Evolutionary conservation across 2,888 invertebrate genomes (phyloP).

Genomic region (Stramonita haemastoma): DNA sequence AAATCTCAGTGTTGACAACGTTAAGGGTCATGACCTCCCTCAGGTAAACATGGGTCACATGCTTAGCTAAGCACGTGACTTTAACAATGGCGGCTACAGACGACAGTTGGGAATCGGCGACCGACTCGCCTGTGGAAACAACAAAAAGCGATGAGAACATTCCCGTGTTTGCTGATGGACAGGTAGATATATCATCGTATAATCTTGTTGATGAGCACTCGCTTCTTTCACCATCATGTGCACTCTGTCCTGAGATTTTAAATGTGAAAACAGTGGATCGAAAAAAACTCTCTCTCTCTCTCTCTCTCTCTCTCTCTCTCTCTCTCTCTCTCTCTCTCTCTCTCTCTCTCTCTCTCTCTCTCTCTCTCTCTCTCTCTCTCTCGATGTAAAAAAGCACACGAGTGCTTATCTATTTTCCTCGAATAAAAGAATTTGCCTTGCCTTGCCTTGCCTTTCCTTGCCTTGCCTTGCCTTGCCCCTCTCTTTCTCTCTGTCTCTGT

Average conservation of each 20-base stretch:
- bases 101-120: neutral
- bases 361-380: neutral
- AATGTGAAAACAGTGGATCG: no score
- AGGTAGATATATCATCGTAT: constrained; percentile 9
- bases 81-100: constrained; percentile 20
- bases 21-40: neutral
- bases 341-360: constrained; percentile 16
- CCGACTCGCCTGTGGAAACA: neutral
- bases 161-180: constrained; percentile 18
- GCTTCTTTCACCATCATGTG: no score
- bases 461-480: neutral
- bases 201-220: no score
- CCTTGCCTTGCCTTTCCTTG: no score
- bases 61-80: constrained; percentile 11
- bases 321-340: constrained; percentile 36
- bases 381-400: no score
- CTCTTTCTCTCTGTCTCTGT: neutral
- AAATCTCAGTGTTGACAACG: neutral
- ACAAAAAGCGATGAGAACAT: neutral
- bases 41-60: constrained; percentile 24
- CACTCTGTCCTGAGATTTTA: no score
- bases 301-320: constrained; percentile 17
- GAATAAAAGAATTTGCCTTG: no score
- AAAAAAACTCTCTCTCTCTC: neutral
- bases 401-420: no score